Percentiles rank a stretch among this genome's conserved stretches.
phyloP scores from a whole-genome alignment of 2,888 invertebrate species.

The Standfussiana lucernea region DNA sequence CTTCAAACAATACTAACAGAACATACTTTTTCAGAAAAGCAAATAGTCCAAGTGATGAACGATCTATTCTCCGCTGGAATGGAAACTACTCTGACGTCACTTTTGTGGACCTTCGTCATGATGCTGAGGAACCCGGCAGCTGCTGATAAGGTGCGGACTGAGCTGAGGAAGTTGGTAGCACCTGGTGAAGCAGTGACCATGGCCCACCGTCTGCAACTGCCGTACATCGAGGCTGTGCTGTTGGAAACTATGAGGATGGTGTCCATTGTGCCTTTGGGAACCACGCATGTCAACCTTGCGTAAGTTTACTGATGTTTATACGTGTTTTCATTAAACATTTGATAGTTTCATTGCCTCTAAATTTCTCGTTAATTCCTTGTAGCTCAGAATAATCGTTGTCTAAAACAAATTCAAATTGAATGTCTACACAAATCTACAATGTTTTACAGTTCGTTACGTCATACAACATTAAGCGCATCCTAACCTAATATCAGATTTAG shows the following conservation, averaged over 20 bases:
- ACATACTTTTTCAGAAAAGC: conserved; percentile 91
- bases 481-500: background rate
- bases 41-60: conserved; percentile 96
- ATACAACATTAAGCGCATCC: background rate
- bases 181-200: conserved; percentile 93
- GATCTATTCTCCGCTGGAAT: conserved; percentile 97
- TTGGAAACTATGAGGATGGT: conserved; percentile 94
- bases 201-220: conserved; percentile 93
- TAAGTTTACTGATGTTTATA: conserved; percentile 82
- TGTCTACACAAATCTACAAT: background rate
- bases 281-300: conserved; percentile 95
- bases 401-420: background rate
- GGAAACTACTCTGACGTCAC: conserved; percentile 96
- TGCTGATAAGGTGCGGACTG: conserved; percentile 93
- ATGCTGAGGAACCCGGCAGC: conserved; percentile 94
- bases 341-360: background rate
- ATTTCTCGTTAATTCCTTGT: too few species aligned
- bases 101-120: conserved; percentile 95
- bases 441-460: background rate
- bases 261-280: conserved; percentile 95
- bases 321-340: background rate
- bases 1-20: background rate
- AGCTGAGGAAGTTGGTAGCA: conserved; percentile 93
- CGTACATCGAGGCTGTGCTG: conserved; percentile 95
- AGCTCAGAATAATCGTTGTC: background rate